These are phyloP conservation scores for Semotilus atromaculatus DNA, from an alignment of 2,797 vertebrate species.

Conservation along the genomic window DNA sequence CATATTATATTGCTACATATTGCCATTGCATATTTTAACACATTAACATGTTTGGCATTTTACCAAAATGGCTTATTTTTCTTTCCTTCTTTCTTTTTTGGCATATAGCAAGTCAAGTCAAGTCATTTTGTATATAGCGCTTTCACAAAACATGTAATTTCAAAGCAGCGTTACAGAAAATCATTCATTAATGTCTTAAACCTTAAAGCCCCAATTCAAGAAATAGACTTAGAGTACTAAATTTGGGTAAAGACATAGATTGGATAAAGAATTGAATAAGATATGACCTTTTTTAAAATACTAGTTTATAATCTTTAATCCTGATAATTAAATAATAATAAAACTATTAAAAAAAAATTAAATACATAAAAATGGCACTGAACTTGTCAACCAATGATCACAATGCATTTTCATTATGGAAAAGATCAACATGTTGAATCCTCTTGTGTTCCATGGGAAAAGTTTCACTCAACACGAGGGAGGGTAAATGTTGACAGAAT, in stretches of 20 bases:
- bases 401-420: neutral
- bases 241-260: neutral
- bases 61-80: neutral
- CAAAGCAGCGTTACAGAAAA: neutral
- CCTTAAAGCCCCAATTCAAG: neutral
- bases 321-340: neutral
- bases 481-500: constrained; percentile 2
- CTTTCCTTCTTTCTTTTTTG: too few relatives aligned
- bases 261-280: neutral
- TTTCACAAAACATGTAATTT: neutral
- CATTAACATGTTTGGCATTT: neutral
- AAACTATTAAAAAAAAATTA: too few relatives aligned
- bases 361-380: neutral
- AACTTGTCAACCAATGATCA: neutral
- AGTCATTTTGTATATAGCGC: neutral
- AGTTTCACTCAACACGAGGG: neutral
- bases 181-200: neutral
- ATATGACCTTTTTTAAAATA: neutral
- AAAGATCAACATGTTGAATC: neutral
- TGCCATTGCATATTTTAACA: neutral
- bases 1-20: neutral
- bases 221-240: neutral
- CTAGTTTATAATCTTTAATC: neutral
- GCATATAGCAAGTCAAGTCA: neutral
- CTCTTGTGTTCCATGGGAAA: constrained; percentile 11